Evolutionary conservation across 2,797 vertebrate genomes (phyloP).

Genomic region (Galaxias olidus): DNA sequence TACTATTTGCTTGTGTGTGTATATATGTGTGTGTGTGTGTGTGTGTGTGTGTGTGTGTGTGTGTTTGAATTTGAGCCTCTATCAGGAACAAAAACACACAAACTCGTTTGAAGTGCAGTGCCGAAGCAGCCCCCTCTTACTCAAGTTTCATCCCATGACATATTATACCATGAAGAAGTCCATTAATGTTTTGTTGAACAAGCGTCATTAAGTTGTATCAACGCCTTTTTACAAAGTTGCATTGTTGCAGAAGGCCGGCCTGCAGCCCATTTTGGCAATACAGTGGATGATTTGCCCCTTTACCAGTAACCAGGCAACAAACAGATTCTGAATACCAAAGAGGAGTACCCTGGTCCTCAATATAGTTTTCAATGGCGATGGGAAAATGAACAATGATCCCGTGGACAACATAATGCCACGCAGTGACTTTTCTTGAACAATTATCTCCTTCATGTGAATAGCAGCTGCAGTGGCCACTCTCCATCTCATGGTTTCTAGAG

Average conservation of each 20-base stretch:
- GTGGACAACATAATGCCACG: conserved; percentile 97
- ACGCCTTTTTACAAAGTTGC: conserved; percentile 94
- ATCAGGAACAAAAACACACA: conserved; percentile 67
- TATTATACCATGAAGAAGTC: conserved; percentile 95
- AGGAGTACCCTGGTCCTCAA: conserved; percentile 95
- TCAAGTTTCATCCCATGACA: conserved; percentile 75
- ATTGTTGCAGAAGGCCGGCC: conserved; percentile 91
- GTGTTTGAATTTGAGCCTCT: conserved; percentile 39
- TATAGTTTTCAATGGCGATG: conserved; percentile 95
- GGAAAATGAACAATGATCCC: conserved; percentile 98
- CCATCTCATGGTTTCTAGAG: conserved; percentile 83
- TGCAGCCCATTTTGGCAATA: conserved; percentile 95
- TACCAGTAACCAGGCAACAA: conserved; percentile 99
- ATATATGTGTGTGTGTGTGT: conserved; percentile 9
- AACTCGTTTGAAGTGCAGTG: conserved; percentile 64
- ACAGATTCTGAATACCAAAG: conserved; percentile 99
- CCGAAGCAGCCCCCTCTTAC: conserved; percentile 54
- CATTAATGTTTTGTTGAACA: conserved; percentile 98
- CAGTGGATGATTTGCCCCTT: conserved; percentile 94
- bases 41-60: conserved; percentile 20
- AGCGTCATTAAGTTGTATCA: conserved; percentile 98
- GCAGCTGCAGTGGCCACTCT: conserved; percentile 98
- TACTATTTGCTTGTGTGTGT: neutral
- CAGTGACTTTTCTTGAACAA: conserved; percentile 99
- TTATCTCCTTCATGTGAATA: conserved; percentile 99